A percentile compares a stretch with the other conserved stretches of the same genome.
Evolutionary conservation across 2,113 vertebrate genomes (phyloP).

Genomic region (Calyptomena viridis): DNA sequence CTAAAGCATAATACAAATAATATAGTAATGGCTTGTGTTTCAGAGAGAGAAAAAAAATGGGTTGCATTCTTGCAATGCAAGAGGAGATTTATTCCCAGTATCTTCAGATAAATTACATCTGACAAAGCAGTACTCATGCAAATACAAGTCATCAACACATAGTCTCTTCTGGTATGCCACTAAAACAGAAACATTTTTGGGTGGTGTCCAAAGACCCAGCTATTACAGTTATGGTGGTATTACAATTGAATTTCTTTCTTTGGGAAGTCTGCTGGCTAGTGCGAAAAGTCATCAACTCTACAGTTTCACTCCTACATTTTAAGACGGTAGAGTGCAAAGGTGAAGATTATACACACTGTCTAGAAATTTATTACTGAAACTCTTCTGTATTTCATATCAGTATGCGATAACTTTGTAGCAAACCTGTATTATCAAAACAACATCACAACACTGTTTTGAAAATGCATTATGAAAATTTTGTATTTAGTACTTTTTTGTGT

Average conservation of each 20-base stretch:
- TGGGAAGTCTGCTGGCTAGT: background rate
- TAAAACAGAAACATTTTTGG: background rate
- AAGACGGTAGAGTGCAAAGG: background rate
- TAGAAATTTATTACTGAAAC: background rate
- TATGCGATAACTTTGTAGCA: background rate
- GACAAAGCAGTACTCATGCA: constrained; percentile 29
- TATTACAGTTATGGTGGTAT: background rate
- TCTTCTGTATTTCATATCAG: background rate
- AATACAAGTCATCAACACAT: background rate
- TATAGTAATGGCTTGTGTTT: background rate
- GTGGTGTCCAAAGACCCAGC: background rate
- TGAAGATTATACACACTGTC: background rate
- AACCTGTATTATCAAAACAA: background rate
- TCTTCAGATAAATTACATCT: constrained; percentile 9
- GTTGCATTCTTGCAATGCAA: background rate
- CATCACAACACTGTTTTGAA: background rate
- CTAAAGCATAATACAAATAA: background rate
- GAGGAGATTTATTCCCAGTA: background rate
- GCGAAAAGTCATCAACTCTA: background rate
- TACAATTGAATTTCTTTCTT: background rate
- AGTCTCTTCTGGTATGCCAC: constrained; percentile 9
- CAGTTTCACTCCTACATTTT: background rate
- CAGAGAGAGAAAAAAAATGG: background rate
- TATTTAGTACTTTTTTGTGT: background rate
- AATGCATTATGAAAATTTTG: background rate